Base-by-base conservation (phyloP, 2,113 vertebrate species). In the Trogon surrucura region DNA sequence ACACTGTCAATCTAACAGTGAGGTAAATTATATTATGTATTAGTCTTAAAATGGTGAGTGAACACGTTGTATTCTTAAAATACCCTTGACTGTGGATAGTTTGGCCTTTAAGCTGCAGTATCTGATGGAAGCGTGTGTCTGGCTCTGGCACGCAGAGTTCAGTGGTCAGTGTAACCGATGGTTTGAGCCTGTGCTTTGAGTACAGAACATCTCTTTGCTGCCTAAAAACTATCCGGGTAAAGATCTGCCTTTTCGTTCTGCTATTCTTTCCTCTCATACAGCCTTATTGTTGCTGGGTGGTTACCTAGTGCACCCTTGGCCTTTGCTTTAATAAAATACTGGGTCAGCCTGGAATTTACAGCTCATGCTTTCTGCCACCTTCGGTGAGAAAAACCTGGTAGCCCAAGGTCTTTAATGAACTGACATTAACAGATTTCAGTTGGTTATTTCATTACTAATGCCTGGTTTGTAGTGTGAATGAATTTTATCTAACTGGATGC, bases 131-230 rank as follows among this genome's bases (percentile, higher is more conserved):
- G 13, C 1, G 0, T 19, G 14, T n/a, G n/a, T 58, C 51, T 65
- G n/a, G 13, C 22, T 41, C n/a, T 60, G 70, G 8, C 6, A 1
- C 7, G 26, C 10, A 36, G 45, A 0, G 1, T 30, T 85, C 2
- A 6, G 17, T 34, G 11, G 2, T 57, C 69, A 11, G n/a, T 10
- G 30, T 22, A 48, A 32, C 23, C 18, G 30, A 22, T 51, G 16
- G 50, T 61, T 72, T 32, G 36, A 94, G 78, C 70, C 34, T 48
- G 19, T 78, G 10, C 50, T 69, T 53, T 2, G 69, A 73, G 51
- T 11, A 22, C 47, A 51, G 58, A 64, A 41, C 10, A 26, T 70
- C 45, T 64, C 53, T 69, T 50, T 70, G 74, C n/a, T 79, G 27
- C 58, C 48, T 27, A 14, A 53, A 10, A 89, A 48, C 27, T 64